phyloP scores from a whole-genome alignment of 2,113 vertebrate genomes.

The Osmerus mordax region DNA sequence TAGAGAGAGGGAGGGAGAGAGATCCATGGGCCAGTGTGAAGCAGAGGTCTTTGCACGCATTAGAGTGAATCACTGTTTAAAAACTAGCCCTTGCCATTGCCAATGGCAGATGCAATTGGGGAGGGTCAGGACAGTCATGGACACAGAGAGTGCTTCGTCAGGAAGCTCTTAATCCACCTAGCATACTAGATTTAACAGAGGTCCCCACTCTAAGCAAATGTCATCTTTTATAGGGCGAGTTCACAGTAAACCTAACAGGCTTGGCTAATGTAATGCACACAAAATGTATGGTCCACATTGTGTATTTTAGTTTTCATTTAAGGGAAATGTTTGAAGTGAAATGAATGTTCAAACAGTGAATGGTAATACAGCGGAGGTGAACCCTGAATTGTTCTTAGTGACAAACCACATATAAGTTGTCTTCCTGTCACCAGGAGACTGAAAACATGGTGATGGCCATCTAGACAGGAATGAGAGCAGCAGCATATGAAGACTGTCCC shows the following conservation, averaged over 20 bases:
- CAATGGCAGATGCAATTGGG: neutral
- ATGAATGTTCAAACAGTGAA: too few relatives aligned
- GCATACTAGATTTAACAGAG: too few relatives aligned
- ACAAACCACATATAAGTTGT: neutral
- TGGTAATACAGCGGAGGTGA: too few relatives aligned
- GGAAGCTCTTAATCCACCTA: neutral
- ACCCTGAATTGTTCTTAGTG: neutral
- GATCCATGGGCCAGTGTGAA: neutral
- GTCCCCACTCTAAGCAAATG: too few relatives aligned
- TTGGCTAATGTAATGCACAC: neutral
- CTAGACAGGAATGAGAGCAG: slow-evolving; percentile 7
- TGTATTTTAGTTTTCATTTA: too few relatives aligned
- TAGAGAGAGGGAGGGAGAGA: slow-evolving; percentile 17
- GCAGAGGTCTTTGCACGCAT: slow-evolving; percentile 8
- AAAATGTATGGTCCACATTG: too few relatives aligned
- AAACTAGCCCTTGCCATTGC: slow-evolving; percentile 36
- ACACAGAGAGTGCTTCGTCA: slow-evolving; percentile 7
- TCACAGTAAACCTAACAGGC: neutral
- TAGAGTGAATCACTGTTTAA: slow-evolving; percentile 57
- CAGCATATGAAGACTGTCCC: slow-evolving; percentile 11
- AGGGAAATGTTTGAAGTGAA: too few relatives aligned
- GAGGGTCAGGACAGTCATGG: slow-evolving; percentile 20
- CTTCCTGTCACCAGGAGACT: slow-evolving; percentile 9
- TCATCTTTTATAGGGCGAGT: too few relatives aligned
- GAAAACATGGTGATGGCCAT: slow-evolving; percentile 6